phyloP scores from a whole-genome alignment of 2,888 invertebrate species.

The Cataglyphis rosenhaueri region DNA sequence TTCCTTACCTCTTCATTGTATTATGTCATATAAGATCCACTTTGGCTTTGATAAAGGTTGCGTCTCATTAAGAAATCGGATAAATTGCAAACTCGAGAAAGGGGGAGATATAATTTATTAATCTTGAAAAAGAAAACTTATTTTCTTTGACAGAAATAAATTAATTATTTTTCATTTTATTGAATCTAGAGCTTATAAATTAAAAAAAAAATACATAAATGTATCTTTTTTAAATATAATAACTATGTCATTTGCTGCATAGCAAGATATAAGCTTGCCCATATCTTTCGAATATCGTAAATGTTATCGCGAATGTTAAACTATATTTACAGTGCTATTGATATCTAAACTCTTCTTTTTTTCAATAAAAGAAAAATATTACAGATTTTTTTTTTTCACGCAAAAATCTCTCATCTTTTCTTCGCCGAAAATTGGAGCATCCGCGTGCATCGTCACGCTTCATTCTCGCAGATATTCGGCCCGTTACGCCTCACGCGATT shows the following conservation, averaged over 20 bases:
- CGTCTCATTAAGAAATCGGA: background rate
- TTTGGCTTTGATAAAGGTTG: background rate
- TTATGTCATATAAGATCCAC: slow-evolving; percentile 35
- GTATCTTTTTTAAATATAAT: background rate
- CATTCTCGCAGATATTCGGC: slow-evolving; percentile 28
- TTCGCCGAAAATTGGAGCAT: background rate
- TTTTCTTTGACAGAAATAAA: background rate
- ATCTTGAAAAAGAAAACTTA: background rate
- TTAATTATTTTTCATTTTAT: background rate
- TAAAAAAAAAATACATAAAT: background rate
- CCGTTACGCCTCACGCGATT: slow-evolving; percentile 43
- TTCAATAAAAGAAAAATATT: background rate
- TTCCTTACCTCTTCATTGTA: slow-evolving; percentile 11
- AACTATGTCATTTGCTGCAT: background rate
- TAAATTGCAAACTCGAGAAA: background rate
- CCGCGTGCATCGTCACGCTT: slow-evolving; percentile 30
- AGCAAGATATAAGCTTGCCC: background rate
- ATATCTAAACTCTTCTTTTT: background rate
- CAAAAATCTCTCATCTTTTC: background rate
- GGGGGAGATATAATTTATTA: background rate
- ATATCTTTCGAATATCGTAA: background rate
- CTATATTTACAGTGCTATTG: background rate
- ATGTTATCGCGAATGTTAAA: background rate
- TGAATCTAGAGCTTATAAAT: background rate
- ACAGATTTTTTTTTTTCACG: background rate